Evolutionary conservation across 1,140 invertebrate genomes (phyloP).

Genomic region (Ceratoteleas bidentatus): DNA sequence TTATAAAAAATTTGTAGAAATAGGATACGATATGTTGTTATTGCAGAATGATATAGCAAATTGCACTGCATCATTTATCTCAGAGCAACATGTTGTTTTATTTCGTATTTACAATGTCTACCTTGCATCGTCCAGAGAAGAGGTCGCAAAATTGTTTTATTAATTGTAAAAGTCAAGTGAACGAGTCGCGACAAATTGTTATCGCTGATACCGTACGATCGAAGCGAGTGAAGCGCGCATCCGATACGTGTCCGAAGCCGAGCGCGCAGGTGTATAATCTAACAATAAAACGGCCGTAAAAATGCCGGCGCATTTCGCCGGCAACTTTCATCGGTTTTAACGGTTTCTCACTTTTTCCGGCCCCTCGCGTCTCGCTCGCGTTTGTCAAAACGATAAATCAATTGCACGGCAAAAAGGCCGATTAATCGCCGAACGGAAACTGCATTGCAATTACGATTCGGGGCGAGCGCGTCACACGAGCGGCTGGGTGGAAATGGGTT

Average conservation of each 20-base stretch:
- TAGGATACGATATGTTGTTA: too few relatives aligned
- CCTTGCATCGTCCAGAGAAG: not conserved
- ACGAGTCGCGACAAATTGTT: not conserved
- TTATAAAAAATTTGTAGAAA: too few relatives aligned
- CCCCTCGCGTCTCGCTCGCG: not conserved
- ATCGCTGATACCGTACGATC: not conserved
- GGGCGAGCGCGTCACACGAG: not conserved
- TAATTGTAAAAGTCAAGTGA: not conserved
- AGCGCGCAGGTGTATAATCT: slow-evolving; percentile 1
- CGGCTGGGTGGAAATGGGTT: slow-evolving; percentile 17
- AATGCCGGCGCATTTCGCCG: slow-evolving; percentile 1
- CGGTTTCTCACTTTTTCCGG: not conserved
- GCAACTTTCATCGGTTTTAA: not conserved
- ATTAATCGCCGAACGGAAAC: not conserved
- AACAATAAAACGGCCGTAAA: slow-evolving; percentile 2
- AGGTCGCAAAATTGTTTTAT: not conserved
- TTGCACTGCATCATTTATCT: too few relatives aligned
- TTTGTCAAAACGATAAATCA: slow-evolving; percentile 2
- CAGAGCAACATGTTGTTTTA: not conserved
- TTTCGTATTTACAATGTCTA: not conserved
- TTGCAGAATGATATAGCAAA: too few relatives aligned
- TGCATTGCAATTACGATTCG: slow-evolving; percentile 2
- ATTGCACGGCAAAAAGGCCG: not conserved
- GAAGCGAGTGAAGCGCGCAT: not conserved
- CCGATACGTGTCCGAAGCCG: not conserved